Conservation (phyloP, 2,113 vertebrate genomes). For the Istiophorus platypterus region DNA sequence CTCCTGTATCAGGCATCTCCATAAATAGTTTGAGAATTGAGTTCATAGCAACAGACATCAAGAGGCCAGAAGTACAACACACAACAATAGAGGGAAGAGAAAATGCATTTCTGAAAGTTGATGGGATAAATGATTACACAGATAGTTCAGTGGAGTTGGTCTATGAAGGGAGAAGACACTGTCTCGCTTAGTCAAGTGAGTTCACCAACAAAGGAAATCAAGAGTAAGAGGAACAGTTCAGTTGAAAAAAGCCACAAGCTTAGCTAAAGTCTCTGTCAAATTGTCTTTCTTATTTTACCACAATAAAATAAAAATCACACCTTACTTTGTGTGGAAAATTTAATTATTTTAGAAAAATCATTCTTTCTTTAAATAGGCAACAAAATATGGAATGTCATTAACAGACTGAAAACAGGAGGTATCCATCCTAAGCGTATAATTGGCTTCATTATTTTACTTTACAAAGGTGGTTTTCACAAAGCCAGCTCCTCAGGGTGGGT, state of each 20-base stretch:
- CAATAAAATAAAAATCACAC: not conserved
- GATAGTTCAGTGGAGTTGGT: not conserved
- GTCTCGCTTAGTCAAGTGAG: not conserved
- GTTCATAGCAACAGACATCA: constrained; percentile 36
- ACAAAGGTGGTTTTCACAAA: constrained; percentile 32
- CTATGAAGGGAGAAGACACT: not conserved
- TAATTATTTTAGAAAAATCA: not conserved
- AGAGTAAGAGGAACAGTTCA: not conserved
- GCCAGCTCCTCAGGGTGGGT: constrained; percentile 6
- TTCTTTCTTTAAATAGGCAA: not conserved
- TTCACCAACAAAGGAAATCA: constrained; percentile 6
- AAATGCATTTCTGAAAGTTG: constrained; percentile 24
- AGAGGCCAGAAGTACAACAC: constrained; percentile 26
- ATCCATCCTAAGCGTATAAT: not conserved
- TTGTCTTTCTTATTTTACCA: not conserved
- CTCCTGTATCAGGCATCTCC: constrained; percentile 10
- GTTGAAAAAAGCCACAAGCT: not conserved
- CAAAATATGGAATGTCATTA: not conserved
- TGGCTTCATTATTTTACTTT: not conserved
- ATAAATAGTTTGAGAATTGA: constrained; percentile 36
- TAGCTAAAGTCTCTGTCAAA: not conserved
- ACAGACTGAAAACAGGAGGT: constrained; percentile 1
- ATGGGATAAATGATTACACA: constrained; percentile 33
- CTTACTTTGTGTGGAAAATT: not conserved
- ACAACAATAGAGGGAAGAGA: constrained; percentile 9